Evolutionary conservation across 2,797 vertebrate genomes (phyloP).

Genomic region (Thalassophryne amazonica): DNA sequence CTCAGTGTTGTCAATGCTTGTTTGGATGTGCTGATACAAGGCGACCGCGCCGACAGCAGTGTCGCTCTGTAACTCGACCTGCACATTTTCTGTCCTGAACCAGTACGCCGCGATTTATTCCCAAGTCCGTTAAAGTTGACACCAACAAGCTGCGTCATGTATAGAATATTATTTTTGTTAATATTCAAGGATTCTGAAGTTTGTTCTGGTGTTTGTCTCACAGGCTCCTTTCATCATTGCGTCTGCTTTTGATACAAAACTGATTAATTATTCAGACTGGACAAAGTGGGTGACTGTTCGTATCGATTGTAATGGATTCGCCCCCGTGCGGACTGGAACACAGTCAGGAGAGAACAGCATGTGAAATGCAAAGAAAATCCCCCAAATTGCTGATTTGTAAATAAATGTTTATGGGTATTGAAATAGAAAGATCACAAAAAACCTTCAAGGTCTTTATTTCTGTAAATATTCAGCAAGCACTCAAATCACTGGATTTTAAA

Average conservation of each 20-base stretch:
- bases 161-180: no score
- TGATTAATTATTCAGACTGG: slow-evolving; percentile 48
- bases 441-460: no score
- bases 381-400: no score
- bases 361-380: no score
- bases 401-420: no score
- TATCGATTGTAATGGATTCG: slow-evolving; percentile 35
- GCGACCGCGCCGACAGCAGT: slow-evolving; percentile 33
- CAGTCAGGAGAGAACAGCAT: slow-evolving; percentile 10
- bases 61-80: slow-evolving; percentile 47
- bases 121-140: no score
- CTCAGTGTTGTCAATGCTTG: slow-evolving; percentile 32
- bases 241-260: slow-evolving; percentile 21
- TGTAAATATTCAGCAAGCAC: no score
- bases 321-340: slow-evolving; percentile 12
- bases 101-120: no score
- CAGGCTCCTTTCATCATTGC: not conserved
- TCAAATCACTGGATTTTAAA: no score
- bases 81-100: slow-evolving; percentile 17
- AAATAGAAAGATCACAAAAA: no score
- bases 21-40: slow-evolving; percentile 56
- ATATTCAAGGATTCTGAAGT: no score
- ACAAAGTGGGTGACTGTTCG: slow-evolving; percentile 41
- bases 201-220: slow-evolving; percentile 6
- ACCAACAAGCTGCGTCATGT: no score